Conservation (phyloP, 2,113 vertebrate species). For the Motacilla alba region DNA sequence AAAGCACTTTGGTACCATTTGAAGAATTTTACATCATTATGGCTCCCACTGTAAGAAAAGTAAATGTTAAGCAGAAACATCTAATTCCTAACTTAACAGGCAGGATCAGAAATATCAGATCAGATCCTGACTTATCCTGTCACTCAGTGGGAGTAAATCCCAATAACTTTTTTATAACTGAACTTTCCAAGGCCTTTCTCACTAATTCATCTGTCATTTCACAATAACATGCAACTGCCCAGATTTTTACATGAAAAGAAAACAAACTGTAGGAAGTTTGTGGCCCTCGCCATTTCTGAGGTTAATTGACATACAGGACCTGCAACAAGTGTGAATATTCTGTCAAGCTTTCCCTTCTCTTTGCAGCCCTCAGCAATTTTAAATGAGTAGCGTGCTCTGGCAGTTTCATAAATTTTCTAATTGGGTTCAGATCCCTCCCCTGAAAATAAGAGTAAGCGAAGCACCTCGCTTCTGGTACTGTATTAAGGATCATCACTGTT, state of each 20-base stretch:
- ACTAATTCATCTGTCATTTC: background rate
- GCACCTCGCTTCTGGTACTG: background rate
- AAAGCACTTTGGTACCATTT: background rate
- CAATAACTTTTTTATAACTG: background rate
- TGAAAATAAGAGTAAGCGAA: background rate
- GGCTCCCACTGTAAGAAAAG: background rate
- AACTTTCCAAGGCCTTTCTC: background rate
- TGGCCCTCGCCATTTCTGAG: background rate
- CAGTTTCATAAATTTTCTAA: slow-evolving; percentile 7
- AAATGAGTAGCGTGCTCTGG: background rate
- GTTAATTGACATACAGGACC: background rate
- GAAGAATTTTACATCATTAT: background rate
- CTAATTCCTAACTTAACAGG: background rate
- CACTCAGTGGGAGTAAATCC: background rate
- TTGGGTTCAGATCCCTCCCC: slow-evolving; percentile 3
- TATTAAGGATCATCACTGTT: slow-evolving; percentile 3
- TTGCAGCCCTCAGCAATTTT: background rate
- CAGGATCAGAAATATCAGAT: background rate
- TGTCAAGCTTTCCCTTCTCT: background rate
- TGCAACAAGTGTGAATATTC: background rate
- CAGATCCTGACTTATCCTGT: background rate
- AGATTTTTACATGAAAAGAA: background rate
- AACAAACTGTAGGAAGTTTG: background rate
- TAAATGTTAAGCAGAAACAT: background rate
- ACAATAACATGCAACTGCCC: background rate